Conservation (phyloP, 92 coral and sea anemone species). For the Porites rus region DNA sequence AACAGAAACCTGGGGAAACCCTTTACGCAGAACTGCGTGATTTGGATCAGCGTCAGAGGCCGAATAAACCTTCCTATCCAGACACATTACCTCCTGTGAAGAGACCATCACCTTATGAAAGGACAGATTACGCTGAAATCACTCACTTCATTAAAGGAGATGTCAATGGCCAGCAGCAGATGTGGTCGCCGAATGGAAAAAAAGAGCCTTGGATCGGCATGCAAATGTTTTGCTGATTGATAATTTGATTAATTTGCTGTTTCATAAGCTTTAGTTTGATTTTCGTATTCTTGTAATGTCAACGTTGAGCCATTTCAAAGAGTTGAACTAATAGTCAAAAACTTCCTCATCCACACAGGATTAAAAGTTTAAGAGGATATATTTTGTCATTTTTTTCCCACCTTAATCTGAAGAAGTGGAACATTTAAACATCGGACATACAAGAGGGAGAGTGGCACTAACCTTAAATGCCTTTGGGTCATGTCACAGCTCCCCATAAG, state of each 20-base stretch:
- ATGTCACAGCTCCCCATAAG: no score
- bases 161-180: not conserved
- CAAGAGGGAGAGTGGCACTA: no score
- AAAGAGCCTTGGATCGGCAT: not conserved
- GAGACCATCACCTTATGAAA: not conserved
- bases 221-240: not conserved
- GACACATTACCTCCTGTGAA: not conserved
- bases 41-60: not conserved
- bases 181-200: not conserved
- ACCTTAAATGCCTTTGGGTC: no score
- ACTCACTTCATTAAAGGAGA: not conserved
- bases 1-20: constrained; percentile 5
- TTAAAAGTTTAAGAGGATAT: no score
- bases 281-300: not conserved
- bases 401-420: no score
- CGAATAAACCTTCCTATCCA: not conserved
- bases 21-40: constrained; percentile 15
- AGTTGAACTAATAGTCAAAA: no score
- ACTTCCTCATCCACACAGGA: no score
- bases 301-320: no score
- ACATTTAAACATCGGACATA: no score
- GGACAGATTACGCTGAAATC: not conserved
- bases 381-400: no score
- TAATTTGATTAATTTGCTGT: not conserved
- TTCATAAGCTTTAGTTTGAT: not conserved